Evolutionary conservation across 1,140 invertebrate genomes (phyloP), one percentile per base, ranked within the genome.

Genomic region (Idris sp.): DNA sequence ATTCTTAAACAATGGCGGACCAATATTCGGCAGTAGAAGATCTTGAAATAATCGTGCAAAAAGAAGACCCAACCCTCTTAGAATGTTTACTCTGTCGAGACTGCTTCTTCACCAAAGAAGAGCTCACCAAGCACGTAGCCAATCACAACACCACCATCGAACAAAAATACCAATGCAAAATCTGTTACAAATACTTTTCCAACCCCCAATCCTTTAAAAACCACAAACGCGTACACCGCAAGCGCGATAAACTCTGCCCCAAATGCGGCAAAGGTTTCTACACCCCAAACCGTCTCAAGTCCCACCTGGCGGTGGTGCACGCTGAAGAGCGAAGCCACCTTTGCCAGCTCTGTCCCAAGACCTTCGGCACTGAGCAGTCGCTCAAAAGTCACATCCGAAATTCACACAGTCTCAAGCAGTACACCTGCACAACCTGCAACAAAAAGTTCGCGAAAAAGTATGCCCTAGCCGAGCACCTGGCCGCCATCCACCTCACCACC

Each of bases 371-470:
- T 6, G 0, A 9, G 4, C 7, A 14, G n/a, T 35, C 31, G 40
- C 14, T 72, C 9, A 26, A 49, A 1, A 1, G 43, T 3, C 68
- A 72, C 16, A 41, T 58, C 0, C 4, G 13, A 26, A 40, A 41
- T n/a, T 0, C 43, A 5, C 68, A 72, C 18, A 0, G 14, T 2
- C 4, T 0, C 2, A 56, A 36, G 8, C 19, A 25, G 3, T 73
- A 73, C 19, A 11, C 16, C n/a, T 73, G 69, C 11, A 35, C 11
- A n/a, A 9, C 0, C 2, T 73, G 59, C 9, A 9, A 36, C 2
- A 73, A 36, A 44, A 49, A 18, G 14, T 73, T 59, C 13, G 1
- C 11, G 2, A 73, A 64, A 22, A 73, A 73, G 14, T 53, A 46
- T 43, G 22, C 44, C 2, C 13, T 73, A 4, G 44, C 35, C 0